Conservation (phyloP, 2,797 vertebrate genomes). For the Orestias chungarensis region DNA sequence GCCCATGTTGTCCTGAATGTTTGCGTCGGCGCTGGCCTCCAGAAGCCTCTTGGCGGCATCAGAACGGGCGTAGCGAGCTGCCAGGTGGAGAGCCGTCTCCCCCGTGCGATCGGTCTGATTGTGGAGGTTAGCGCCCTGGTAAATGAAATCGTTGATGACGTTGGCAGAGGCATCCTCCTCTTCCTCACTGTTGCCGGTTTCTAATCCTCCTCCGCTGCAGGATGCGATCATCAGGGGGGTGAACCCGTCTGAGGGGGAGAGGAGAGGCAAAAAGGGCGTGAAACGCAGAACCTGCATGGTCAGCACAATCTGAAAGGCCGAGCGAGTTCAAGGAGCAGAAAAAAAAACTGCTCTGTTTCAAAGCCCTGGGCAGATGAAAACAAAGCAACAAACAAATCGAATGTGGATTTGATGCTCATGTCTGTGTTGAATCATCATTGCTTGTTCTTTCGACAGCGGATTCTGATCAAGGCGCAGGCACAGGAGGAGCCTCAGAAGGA, state of each 20-base stretch:
- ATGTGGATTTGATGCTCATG: slow-evolving; percentile 73
- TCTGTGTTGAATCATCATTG: slow-evolving; percentile 70
- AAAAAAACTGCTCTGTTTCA: slow-evolving; percentile 59
- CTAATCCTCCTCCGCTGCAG: slow-evolving; percentile 95
- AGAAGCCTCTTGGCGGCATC: slow-evolving; percentile 95
- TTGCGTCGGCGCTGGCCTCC: slow-evolving; percentile 95
- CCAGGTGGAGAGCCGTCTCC: slow-evolving; percentile 94
- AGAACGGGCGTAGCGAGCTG: slow-evolving; percentile 92
- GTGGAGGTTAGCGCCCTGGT: slow-evolving; percentile 94
- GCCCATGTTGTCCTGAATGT: slow-evolving; percentile 98
- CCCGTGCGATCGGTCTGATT: slow-evolving; percentile 97
- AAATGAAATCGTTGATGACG: slow-evolving; percentile 97
- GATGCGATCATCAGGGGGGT: slow-evolving; percentile 98
- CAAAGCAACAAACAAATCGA: slow-evolving; percentile 78
- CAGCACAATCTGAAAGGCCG: slow-evolving; percentile 41
- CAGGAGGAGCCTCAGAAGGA: slow-evolving; percentile 67
- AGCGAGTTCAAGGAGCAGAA: slow-evolving; percentile 10
- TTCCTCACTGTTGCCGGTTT: slow-evolving; percentile 94
- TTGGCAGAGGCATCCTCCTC: slow-evolving; percentile 92
- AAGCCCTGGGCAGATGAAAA: slow-evolving; percentile 71
- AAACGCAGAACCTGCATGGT: slow-evolving; percentile 29
- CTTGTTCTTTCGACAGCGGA: slow-evolving; percentile 68
- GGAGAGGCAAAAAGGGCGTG: neutral
- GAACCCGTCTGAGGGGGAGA: slow-evolving; percentile 87
- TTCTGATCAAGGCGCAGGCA: slow-evolving; percentile 75